A percentile compares a stretch with the other conserved stretches of the same genome.
These are phyloP conservation scores for Apodemus agrarius DNA, from an alignment of 2,797 vertebrate genomes.

Conservation along the genomic window DNA sequence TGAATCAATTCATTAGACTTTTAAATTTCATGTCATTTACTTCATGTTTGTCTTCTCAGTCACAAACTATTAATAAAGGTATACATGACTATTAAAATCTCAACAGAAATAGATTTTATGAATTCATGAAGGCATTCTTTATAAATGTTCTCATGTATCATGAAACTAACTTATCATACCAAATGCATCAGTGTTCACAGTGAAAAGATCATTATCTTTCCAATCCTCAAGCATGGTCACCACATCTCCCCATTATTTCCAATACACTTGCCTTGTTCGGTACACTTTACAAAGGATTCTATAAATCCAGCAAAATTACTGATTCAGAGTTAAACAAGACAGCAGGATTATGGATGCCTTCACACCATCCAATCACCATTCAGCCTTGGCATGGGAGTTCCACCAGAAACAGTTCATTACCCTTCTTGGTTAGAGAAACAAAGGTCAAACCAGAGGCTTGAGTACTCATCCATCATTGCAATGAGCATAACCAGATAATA, in stretches of 20 bases:
- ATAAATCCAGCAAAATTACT: not conserved
- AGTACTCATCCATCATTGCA: not conserved
- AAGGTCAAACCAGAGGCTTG: not conserved
- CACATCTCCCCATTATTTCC: not conserved
- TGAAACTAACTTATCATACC: not conserved
- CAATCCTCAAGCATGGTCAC: not conserved
- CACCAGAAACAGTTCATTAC: not conserved
- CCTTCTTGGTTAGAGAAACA: not conserved
- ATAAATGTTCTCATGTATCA: not conserved
- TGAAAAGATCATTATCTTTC: too few relatives aligned
- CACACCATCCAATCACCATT: too few relatives aligned
- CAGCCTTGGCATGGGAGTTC: too few relatives aligned
- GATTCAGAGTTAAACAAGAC: not conserved
- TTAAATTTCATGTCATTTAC: not conserved
- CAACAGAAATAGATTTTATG: not conserved
- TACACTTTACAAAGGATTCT: not conserved
- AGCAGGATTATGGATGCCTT: not conserved
- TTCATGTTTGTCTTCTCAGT: not conserved
- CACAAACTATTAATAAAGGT: not conserved
- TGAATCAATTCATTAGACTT: not conserved
- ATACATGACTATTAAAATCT: not conserved
- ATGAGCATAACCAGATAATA: not conserved
- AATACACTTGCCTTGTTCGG: not conserved
- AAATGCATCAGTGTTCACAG: not conserved
- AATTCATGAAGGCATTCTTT: not conserved